Base-by-base conservation (phyloP, 2,888 invertebrate species). In the Hartigia nigra region DNA sequence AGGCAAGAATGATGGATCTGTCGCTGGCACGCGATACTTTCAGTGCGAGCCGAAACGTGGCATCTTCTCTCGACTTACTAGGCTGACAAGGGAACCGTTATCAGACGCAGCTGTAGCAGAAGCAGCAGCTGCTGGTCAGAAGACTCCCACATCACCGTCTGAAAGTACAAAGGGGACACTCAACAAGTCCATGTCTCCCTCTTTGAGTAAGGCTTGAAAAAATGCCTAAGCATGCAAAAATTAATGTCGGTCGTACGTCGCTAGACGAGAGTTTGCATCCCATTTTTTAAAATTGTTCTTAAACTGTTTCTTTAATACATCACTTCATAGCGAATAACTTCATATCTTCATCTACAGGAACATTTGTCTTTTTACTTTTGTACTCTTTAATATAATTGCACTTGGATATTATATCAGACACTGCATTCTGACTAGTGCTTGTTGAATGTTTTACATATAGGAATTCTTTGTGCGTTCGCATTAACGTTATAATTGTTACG, bases 1-100 rank as follows among this genome's bases (percentile, higher is more conserved):
- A 97, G 99, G 99, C 85, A 98, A 99, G 93, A 98, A 99, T 91
- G 98, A 99, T 92, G 99, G 99, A 36, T 97, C 97, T 55, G 98
- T 99, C 82, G 96, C 97, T 78, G 98, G 98, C 77, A 95, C 95
- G 78, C 95, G 97, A 76, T 99, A 99, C 92, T 99, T 99, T 92
- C 97, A 98, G 91, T 99, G 99, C 91, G 96, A 97, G 88, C 94
- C 97, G 35, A 96, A 97, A 88, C 96, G 96, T 80, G 99, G 99
- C n/a, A 96, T 99, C 31, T 99, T 99, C 92, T 98, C 97, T 37
- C 95, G 97, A 34, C 93, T 98, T 79, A 97, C 97, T 70, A 95
- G 98, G 81, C 93, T 98, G 76, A 97, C 97, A 4, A 93, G 96
- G 83, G 93, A 94, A 77, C 96, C 96, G 12, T 90, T 97, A 76